A percentile compares a stretch with the other conserved stretches of the same genome.
Evolutionary conservation across 2,888 invertebrate genomes (phyloP).

Genomic region (Pachydiplax longipennis): DNA sequence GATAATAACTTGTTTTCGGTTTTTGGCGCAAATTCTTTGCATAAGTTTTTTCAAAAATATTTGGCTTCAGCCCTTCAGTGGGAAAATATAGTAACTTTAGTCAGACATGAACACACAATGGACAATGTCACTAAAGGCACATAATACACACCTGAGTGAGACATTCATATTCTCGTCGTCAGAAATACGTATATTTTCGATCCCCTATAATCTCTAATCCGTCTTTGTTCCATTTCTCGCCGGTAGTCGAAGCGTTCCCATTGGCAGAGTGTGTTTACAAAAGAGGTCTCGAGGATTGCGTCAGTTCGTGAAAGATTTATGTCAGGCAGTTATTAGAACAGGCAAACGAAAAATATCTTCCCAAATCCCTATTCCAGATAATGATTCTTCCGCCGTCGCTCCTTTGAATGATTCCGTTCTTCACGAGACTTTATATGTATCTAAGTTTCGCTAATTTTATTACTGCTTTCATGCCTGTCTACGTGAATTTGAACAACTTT

Average conservation of each 20-base stretch:
- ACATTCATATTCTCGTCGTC: neutral
- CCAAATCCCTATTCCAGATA: neutral
- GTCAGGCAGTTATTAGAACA: neutral
- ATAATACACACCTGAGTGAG: neutral
- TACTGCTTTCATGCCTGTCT: no score
- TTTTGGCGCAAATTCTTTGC: no score
- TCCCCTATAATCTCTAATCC: neutral
- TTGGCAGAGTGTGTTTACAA: neutral
- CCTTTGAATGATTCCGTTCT: neutral
- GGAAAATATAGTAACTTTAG: no score
- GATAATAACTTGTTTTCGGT: no score
- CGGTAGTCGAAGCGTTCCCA: neutral
- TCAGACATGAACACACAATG: no score
- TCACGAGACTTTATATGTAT: neutral
- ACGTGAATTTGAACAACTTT: no score
- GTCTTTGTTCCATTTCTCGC: neutral
- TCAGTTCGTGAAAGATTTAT: constrained; percentile 6
- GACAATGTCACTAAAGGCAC: no score
- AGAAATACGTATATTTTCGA: neutral
- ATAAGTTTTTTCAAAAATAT: no score
- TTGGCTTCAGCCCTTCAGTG: no score
- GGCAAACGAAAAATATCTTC: neutral
- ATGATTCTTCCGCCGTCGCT: neutral
- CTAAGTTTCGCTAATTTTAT: no score
- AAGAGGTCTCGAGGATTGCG: neutral